phyloP scores from a whole-genome alignment of 2,113 vertebrate species.

The Hyaena hyaena region DNA sequence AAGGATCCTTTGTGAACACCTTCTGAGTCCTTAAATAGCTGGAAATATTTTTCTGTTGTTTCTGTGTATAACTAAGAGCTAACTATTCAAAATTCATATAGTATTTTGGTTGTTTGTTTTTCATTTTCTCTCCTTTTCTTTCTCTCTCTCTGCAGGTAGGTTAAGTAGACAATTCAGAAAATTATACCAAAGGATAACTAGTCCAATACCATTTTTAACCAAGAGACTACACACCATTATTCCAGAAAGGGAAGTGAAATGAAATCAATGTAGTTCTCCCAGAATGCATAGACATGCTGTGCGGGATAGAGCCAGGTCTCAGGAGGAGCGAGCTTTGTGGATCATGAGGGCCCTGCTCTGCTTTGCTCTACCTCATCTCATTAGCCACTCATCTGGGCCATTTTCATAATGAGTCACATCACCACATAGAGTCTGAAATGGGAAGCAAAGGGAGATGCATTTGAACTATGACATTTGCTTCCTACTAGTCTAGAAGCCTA shows the following conservation, averaged over 20 bases:
- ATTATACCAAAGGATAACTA: not conserved
- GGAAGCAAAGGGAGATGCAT: not conserved
- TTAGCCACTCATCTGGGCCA: not conserved
- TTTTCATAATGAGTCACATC: not conserved
- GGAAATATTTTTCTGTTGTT: not conserved
- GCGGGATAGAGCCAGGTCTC: not conserved
- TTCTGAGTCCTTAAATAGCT: not conserved
- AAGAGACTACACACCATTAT: not conserved
- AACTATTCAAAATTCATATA: not conserved
- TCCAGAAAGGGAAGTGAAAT: not conserved
- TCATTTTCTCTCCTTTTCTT: not conserved
- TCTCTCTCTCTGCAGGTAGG: not conserved
- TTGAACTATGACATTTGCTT: not conserved
- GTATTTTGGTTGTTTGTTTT: not conserved
- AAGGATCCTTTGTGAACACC: not conserved
- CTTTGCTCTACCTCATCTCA: not conserved
- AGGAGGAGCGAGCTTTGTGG: not conserved
- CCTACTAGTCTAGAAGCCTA: not conserved
- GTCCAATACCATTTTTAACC: not conserved
- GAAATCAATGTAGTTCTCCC: not conserved
- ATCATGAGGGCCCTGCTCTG: not conserved
- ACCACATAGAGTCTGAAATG: not conserved
- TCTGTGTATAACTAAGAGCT: not conserved
- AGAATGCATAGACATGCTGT: not conserved
- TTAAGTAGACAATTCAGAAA: constrained; percentile 44